Base-by-base conservation (phyloP, 2,888 invertebrate species). In the Cheilosia vulpina region DNA sequence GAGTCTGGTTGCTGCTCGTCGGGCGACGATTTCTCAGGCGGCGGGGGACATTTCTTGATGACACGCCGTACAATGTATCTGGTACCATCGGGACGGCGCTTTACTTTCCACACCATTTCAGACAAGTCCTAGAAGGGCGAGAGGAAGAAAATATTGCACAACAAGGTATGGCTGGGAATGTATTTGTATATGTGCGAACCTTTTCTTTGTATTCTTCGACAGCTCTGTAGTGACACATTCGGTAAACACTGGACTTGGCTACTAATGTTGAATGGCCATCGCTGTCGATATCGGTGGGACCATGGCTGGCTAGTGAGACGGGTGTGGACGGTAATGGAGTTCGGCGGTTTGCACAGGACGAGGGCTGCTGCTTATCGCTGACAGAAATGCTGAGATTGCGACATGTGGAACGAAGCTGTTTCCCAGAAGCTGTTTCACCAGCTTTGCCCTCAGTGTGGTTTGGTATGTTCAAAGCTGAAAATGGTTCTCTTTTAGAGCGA, bases 101-200 rank as follows among this genome's bases (percentile, higher is more conserved):
- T 83, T 1, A 73, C 83, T 52, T 83, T 82, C 47, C 71, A 87
- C 15, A 72, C 75, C 47, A 81, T 72, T 76, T 80, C 58, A 24
- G 71, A 87, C 4, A 89, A 87, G 24, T 58, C 81, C 17, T 89
- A 88, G 52, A 89, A 88, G 9, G 11, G 50, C 21, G 68, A 87
- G 9, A n/a, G 34, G 90, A 87, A 90, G 89, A 58, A 90, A 89
- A 84, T 58, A 60, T 89, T 89, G 69, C 77, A 88, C 4, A 38
- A 34, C 34, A n/a, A n/a, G 11, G 4, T n/a, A n/a, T 2, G 3
- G 4, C 1, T 27, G 21, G 4, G 17, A 47, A 43, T 50, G 11
- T 24, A 6, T 6, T 5, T 1, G 9, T 17, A 11, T 17, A 11
- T n/a, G 4, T 19, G 17, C 0, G n/a, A 0, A 82, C 83, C 68